Conservation (phyloP, 35 echinoderm and acorn worm genomes). For the Heliocidaris tuberculata region DNA sequence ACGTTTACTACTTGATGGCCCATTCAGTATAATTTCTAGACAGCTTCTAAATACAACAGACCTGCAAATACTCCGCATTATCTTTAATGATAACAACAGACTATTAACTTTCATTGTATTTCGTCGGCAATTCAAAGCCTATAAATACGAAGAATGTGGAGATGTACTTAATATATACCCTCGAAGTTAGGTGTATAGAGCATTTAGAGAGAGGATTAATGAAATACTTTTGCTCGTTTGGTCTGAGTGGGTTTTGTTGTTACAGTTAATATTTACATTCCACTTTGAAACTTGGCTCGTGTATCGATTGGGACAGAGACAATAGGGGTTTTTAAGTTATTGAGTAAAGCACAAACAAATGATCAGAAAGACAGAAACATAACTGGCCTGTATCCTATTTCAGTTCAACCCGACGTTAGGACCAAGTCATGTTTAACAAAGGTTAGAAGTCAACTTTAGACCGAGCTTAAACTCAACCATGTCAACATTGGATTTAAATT, state of each 20-base stretch:
- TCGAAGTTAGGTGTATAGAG: not conserved
- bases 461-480: too few relatives aligned
- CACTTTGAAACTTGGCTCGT: not conserved
- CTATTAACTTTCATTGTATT: not conserved
- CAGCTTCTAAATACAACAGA: not conserved
- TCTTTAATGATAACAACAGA: not conserved
- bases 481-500: too few relatives aligned
- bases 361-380: too few relatives aligned
- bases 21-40: not conserved
- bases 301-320: not conserved
- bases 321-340: too few relatives aligned
- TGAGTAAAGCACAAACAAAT: too few relatives aligned
- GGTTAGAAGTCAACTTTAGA: too few relatives aligned
- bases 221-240: not conserved
- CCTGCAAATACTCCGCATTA: not conserved
- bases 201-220: not conserved
- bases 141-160: not conserved
- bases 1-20: too few relatives aligned
- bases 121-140: not conserved
- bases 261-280: slow-evolving; percentile 12
- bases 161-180: not conserved
- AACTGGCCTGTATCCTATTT: too few relatives aligned
- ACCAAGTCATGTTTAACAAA: too few relatives aligned
- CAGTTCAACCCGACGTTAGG: too few relatives aligned
- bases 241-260: not conserved